phyloP scores from a whole-genome alignment of 1,140 invertebrate species.

The Drosophila kurseongensis region DNA sequence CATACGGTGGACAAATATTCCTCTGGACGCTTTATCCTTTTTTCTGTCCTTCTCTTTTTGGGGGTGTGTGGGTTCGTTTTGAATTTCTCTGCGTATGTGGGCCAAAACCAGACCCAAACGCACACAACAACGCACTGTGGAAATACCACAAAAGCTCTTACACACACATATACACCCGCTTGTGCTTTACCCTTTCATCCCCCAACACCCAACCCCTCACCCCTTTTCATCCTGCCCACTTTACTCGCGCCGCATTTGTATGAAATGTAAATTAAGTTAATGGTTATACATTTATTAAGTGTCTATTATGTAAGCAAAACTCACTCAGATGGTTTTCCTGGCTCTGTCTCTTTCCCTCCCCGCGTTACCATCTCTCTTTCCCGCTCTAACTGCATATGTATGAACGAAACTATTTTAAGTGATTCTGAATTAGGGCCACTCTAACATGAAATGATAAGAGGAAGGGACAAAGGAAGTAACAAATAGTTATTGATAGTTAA shows the following conservation, averaged over 20 bases:
- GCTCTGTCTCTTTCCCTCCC: neutral
- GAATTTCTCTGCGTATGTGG: constrained; percentile 3
- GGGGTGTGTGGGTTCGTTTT: constrained; percentile 1
- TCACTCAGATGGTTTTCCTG: constrained; percentile 15
- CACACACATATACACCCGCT: constrained; percentile 11
- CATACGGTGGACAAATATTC: neutral
- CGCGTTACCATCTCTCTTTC: neutral
- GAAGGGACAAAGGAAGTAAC: neutral
- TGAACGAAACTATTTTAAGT: constrained; percentile 62
- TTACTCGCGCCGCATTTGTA: constrained; percentile 67
- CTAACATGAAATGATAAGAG: neutral
- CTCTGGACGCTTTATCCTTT: neutral
- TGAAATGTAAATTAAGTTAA: constrained; percentile 81
- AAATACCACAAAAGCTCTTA: constrained; percentile 33
- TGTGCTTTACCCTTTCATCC: constrained; percentile 54
- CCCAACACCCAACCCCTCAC: neutral
- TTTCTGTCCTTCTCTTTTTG: constrained; percentile 12
- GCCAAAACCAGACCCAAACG: constrained; percentile 17
- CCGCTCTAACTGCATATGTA: constrained; percentile 14
- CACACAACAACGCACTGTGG: constrained; percentile 2
- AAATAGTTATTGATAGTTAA: constrained; percentile 44
- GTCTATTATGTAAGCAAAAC: constrained; percentile 74
- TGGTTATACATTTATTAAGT: constrained; percentile 66
- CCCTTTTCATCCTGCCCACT: neutral
- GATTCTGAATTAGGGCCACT: constrained; percentile 61